Base-by-base conservation (phyloP, 2,888 invertebrate species). In the Steinernema hermaphroditum region DNA sequence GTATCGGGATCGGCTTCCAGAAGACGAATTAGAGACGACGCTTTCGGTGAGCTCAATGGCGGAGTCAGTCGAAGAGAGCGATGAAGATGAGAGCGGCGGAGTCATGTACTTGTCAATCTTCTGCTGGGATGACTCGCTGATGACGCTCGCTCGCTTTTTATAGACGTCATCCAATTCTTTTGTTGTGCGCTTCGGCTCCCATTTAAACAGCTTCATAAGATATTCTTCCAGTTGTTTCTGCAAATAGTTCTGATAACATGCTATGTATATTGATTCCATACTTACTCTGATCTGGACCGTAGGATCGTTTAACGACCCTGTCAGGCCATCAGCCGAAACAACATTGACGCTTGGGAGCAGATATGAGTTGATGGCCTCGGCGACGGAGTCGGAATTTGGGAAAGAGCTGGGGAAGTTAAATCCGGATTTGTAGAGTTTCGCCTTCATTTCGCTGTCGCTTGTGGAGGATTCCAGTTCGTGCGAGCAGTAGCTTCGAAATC, bases 331-430 rank as follows among this genome's bases (percentile, higher is more conserved):
- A n/a, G 29, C 32, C 12, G 24, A 37, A 1, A 50, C 37, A 14
- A 69, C 27, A 19, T 46, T 71, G 0, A 77, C 74, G 1, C 62
- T 19, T 12, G 79, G 78, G 19, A 54, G 24, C n/a, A 75, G 44
- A 54, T 79, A 79, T 37, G 77, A 62, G 69, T 57, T 72, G 29
- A 77, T 70, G 4, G 79, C 79, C 27, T 76, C 75, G n/a, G 76
- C 77, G 69, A 77, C 74, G 16, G 68, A 54, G 22, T 75, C 75
- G 4, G 73, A 75, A 71, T 79, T 80, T 2, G 80, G 80, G 44
- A 80, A 80, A 14, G 74, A 78, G 24, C 49, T 37, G 2, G 74
- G 74, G 22, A 80, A 72, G 0, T 32, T 49, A 70, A 71, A 73
- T 2, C 71, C 74, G 8, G 72, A 71, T 19, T 72, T 49, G 0